These are phyloP conservation scores for Drosophila incognita DNA, from an alignment of 2,888 invertebrate genomes.

Conservation along the genomic window DNA sequence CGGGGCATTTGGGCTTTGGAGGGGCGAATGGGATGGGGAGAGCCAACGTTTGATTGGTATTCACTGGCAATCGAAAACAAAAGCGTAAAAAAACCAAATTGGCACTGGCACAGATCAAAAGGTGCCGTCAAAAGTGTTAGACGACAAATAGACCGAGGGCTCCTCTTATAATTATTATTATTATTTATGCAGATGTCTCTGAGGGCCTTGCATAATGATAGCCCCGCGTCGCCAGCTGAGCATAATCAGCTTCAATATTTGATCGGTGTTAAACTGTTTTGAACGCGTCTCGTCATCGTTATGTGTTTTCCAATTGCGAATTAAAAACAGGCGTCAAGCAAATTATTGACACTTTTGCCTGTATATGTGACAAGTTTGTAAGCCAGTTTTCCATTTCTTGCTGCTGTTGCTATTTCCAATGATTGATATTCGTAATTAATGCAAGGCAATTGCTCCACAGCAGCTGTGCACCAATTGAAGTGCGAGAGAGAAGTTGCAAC, in stretches of 20 bases:
- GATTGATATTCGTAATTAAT: conserved; percentile 53
- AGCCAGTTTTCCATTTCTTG: conserved; percentile 1
- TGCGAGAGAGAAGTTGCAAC: conserved; percentile 27
- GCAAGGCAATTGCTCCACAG: conserved; percentile 40
- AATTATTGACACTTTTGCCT: conserved; percentile 34
- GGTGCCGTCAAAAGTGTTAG: conserved; percentile 74
- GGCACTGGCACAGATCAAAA: conserved; percentile 68
- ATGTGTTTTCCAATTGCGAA: conserved; percentile 35
- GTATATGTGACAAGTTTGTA: conserved; percentile 27
- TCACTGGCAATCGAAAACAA: conserved; percentile 46
- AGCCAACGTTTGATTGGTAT: conserved; percentile 70
- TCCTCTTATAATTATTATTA: conserved; percentile 48
- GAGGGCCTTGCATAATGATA: conserved; percentile 59
- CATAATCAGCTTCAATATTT: conserved; percentile 26
- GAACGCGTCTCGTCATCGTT: conserved; percentile 51
- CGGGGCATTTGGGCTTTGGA: conserved; percentile 4
- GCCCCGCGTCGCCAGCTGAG: conserved; percentile 1
- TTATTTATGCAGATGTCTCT: conserved; percentile 72
- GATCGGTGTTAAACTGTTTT: conserved; percentile 69
- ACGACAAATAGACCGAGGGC: conserved; percentile 63
- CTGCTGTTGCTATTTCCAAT: conserved; percentile 2
- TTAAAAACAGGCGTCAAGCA: conserved; percentile 39
- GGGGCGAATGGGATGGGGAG: neutral
- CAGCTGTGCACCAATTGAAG: conserved; percentile 44
- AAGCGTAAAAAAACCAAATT: conserved; percentile 60